Evolutionary conservation across 2,113 vertebrate species (phyloP).

Genomic region (Progne subis): DNA sequence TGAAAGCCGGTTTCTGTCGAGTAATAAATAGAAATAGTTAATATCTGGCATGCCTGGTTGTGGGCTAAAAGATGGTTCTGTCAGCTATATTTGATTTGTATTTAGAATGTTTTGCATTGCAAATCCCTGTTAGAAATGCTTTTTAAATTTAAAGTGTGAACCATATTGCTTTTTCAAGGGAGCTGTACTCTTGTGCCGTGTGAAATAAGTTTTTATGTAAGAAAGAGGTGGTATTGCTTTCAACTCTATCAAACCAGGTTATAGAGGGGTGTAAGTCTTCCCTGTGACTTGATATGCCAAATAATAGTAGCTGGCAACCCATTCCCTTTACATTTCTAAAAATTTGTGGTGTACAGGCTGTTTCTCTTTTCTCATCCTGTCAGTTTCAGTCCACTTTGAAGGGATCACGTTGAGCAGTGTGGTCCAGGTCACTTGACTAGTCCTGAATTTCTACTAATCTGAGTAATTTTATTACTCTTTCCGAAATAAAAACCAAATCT

Average conservation of each 20-base stretch:
- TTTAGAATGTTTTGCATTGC: constrained; percentile 46
- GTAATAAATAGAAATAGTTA: constrained; percentile 34
- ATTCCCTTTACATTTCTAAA: neutral
- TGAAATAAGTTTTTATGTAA: constrained; percentile 24
- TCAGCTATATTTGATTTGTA: constrained; percentile 43
- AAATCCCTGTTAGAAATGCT: constrained; percentile 38
- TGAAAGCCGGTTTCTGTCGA: neutral
- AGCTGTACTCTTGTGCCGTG: neutral
- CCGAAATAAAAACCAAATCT: neutral
- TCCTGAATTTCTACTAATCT: neutral
- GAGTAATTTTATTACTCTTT: neutral
- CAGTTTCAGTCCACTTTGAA: neutral
- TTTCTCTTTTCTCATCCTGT: neutral
- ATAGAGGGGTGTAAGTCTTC: constrained; percentile 8
- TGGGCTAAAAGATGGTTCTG: constrained; percentile 24
- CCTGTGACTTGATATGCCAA: neutral
- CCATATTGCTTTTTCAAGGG: constrained; percentile 30
- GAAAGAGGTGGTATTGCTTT: neutral
- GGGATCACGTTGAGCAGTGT: neutral
- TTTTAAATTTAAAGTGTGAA: constrained; percentile 34
- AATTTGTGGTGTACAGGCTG: neutral
- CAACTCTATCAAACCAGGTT: neutral
- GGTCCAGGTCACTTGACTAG: neutral
- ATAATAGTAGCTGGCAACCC: constrained; percentile 1
- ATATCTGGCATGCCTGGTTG: neutral